Evolutionary conservation across 2,888 invertebrate genomes (phyloP).

Genomic region (Epinotia demarniana): DNA sequence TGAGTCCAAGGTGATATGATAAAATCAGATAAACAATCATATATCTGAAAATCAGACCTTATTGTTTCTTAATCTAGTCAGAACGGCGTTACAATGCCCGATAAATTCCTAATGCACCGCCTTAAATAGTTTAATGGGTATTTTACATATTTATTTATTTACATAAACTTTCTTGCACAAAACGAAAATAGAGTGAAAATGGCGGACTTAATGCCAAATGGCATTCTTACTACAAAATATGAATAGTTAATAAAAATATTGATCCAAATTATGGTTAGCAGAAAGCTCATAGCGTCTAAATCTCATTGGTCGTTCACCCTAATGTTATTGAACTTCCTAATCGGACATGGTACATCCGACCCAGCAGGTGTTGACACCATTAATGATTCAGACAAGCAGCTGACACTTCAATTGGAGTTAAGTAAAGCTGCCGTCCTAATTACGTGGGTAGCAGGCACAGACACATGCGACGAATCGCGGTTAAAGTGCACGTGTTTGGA

Average conservation of each 20-base stretch:
- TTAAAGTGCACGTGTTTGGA: slow-evolving; percentile 23
- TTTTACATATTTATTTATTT: too few species aligned
- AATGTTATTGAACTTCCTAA: not conserved
- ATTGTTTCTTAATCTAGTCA: too few species aligned
- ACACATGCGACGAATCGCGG: not conserved
- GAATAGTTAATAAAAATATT: not conserved
- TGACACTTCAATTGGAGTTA: slow-evolving; percentile 44
- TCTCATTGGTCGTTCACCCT: not conserved
- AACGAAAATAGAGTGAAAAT: too few species aligned
- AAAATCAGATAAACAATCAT: too few species aligned
- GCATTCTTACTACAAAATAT: too few species aligned
- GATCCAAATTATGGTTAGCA: not conserved
- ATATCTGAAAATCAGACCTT: too few species aligned
- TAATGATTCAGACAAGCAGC: slow-evolving; percentile 33
- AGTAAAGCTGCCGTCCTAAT: slow-evolving; percentile 37
- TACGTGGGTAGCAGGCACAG: slow-evolving; percentile 13
- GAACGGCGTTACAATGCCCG: too few species aligned
- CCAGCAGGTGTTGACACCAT: slow-evolving; percentile 40
- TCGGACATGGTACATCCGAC: slow-evolving; percentile 19
- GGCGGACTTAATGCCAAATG: too few species aligned
- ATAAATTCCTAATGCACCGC: too few species aligned
- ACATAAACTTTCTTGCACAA: too few species aligned
- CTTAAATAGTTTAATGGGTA: too few species aligned
- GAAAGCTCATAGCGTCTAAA: not conserved
- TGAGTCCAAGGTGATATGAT: too few species aligned